Base-by-base conservation (phyloP, 1,140 invertebrate species). In the Drosophila ercepeae region DNA sequence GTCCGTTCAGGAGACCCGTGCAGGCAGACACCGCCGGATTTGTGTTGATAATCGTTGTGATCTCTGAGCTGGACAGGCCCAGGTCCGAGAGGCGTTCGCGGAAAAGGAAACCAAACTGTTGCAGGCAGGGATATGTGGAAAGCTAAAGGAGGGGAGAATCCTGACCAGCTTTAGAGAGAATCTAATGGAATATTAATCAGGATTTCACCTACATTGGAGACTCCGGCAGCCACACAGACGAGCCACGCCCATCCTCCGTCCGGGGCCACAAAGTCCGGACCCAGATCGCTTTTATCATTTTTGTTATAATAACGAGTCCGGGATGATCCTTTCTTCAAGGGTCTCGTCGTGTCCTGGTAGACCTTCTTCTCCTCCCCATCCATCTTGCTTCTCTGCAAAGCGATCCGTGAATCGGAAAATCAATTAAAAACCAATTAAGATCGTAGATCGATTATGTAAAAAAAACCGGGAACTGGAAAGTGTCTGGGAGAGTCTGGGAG, bases 31-130 rank as follows among this genome's bases (percentile, higher is more conserved):
- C 92, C 2, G 94, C 94, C 8, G 92, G 92, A 91, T 95, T 94
- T 60, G 94, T 93, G 81, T 95, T 95, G 61, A 95, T 93, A 60
- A 95, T 93, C 5, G 94, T 93, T 1, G 94, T 94, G 4, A 93
- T 94, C 90, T 95, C 91, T 0, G 94, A 93, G 51, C 92, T 93
- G 65, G 89, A 92, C 68, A 95, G 93, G 34, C 93, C 93, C 21
- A 95, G 75, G 3, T 92, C 74, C 0, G 82, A 52, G 27, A 95
- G 93, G 69, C 92, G 93, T 45, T 94, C 93, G 18, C 93, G 93
- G 76, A 94, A 95, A 34, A 95, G 89, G 19, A 95, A 91, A 1
- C 94, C 94, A 63, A 95, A 95, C 60, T 94, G 94, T 84, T 95
- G 94, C 32, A 95, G 83, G 50, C 94, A 92, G 4, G 94, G 93